phyloP scores from a whole-genome alignment of 1,140 invertebrate genomes.

The Lutraria rhynchaena region DNA sequence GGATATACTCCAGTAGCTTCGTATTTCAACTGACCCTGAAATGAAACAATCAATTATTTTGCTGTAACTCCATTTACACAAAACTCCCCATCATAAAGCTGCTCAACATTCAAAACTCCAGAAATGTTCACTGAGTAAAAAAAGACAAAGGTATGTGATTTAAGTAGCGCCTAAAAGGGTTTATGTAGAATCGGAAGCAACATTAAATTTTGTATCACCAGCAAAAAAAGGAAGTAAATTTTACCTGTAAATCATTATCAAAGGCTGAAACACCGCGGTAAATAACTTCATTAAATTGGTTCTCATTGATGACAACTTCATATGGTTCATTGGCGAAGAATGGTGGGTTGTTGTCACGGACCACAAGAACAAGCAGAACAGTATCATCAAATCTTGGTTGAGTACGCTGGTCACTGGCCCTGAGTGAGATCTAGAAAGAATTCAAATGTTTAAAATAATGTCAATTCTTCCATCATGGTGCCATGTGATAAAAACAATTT shows the following conservation, averaged over 20 bases:
- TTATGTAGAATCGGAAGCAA: too few species aligned
- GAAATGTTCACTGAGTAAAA: neutral
- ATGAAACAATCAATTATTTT: too few species aligned
- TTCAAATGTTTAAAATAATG: too few species aligned
- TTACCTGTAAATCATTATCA: slow-evolving; percentile 64
- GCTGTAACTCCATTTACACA: too few species aligned
- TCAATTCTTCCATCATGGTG: neutral
- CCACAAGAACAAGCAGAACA: slow-evolving; percentile 63
- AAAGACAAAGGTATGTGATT: too few species aligned
- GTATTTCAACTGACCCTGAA: slow-evolving; percentile 63
- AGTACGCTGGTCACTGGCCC: slow-evolving; percentile 65
- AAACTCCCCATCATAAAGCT: neutral
- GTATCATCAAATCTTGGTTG: slow-evolving; percentile 63
- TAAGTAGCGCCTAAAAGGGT: too few species aligned
- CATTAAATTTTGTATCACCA: too few species aligned
- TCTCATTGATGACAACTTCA: slow-evolving; percentile 58
- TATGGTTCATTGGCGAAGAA: slow-evolving; percentile 63
- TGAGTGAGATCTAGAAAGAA: slow-evolving; percentile 57
- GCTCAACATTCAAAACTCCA: neutral
- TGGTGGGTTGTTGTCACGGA: slow-evolving; percentile 60
- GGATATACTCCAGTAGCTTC: slow-evolving; percentile 65
- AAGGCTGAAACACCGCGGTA: slow-evolving; percentile 52
- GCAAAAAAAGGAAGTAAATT: too few species aligned
- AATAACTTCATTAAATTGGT: slow-evolving; percentile 16
- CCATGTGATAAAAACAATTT: neutral